Conservation (phyloP, 1,140 invertebrate species). For the Sarcophaga bullata region DNA sequence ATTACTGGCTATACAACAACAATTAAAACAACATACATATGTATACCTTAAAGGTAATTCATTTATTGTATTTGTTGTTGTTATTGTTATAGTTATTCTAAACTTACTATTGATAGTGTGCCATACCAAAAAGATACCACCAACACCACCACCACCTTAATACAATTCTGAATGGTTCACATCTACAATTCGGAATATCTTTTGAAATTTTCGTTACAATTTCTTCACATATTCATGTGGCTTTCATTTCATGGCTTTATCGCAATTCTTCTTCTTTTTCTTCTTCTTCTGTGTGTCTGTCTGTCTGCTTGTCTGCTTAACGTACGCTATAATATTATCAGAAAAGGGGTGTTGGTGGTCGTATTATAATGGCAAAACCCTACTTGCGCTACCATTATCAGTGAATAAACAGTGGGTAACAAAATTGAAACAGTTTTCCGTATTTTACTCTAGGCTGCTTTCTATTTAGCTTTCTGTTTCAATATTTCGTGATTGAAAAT, state of each 20-base stretch:
- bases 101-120: neutral
- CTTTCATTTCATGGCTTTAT: neutral
- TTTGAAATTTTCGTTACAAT: neutral
- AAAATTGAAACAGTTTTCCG: neutral
- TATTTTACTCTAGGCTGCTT: no score
- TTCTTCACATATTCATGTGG: neutral
- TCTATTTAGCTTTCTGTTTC: no score
- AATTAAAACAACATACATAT: neutral
- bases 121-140: neutral
- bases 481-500: no score
- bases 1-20: no score
- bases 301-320: no score
- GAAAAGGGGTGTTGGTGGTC: neutral
- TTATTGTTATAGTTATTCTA: neutral
- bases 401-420: neutral
- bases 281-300: neutral
- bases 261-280: neutral
- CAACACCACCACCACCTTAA: no score
- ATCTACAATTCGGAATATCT: neutral
- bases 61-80: neutral
- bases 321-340: neutral
- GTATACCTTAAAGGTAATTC: constrained; percentile 12
- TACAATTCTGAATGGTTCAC: neutral
- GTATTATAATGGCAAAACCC: neutral
- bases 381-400: neutral